Evolutionary conservation across 2,888 invertebrate species (phyloP).

Genomic region (Gari tellinella): DNA sequence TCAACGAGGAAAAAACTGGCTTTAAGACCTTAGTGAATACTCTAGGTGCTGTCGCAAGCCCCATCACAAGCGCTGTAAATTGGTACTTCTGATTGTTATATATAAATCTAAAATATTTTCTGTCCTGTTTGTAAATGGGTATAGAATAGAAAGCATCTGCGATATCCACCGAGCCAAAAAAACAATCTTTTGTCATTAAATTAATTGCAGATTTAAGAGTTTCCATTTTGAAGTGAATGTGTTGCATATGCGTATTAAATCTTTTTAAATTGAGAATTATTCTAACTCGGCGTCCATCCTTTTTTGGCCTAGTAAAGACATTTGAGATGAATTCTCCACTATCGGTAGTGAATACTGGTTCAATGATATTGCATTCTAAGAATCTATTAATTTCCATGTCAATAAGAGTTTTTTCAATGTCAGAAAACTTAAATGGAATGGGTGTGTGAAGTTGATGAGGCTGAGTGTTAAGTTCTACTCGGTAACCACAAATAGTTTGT

Average conservation of each 20-base stretch:
- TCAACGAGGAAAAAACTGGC: slow-evolving; percentile 30
- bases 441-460: slow-evolving; percentile 19
- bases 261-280: no score
- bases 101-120: slow-evolving; percentile 34
- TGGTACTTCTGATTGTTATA: slow-evolving; percentile 27
- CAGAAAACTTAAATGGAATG: background rate
- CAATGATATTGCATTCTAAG: no score
- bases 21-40: slow-evolving; percentile 33
- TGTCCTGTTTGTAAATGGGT: slow-evolving; percentile 10
- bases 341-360: no score
- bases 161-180: no score
- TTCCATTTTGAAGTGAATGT: no score
- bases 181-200: no score
- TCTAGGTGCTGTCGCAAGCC: slow-evolving; percentile 14
- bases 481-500: no score
- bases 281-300: background rate
- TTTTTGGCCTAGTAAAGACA: no score
- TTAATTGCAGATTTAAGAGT: no score
- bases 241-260: background rate
- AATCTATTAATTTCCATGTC: no score
- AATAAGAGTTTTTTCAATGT: no score
- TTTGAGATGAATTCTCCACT: no score
- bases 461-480: background rate
- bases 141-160: slow-evolving; percentile 32
- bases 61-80: slow-evolving; percentile 29